Evolutionary conservation across 2,113 vertebrate genomes (phyloP).

Genomic region (Fulmarus glacialis): DNA sequence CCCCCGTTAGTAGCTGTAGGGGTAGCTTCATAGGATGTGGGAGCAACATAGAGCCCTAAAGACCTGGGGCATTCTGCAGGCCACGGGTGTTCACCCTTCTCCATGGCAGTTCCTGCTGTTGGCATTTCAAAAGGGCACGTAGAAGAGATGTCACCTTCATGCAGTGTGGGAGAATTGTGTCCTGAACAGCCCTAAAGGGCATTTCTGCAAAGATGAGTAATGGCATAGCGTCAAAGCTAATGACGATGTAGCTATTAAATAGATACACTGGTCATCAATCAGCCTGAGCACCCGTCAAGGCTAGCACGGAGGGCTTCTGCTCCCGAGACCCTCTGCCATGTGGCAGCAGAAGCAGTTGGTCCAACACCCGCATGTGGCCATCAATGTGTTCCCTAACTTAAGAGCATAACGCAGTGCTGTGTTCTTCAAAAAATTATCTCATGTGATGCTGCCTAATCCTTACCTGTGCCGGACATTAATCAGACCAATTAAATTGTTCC

Average conservation of each 20-base stretch:
- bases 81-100: background rate
- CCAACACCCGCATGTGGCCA: rapidly evolving
- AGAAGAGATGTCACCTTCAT: background rate
- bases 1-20: background rate
- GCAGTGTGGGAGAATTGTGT: background rate
- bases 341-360: background rate
- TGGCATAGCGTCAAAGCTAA: background rate
- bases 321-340: background rate
- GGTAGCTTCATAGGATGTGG: background rate
- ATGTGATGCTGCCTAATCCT: background rate
- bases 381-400: rapidly evolving
- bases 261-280: background rate
- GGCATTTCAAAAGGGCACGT: background rate
- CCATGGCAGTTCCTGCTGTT: background rate
- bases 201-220: background rate
- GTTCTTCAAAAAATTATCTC: background rate
- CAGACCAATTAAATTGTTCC: background rate
- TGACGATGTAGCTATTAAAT: background rate
- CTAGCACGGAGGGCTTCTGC: background rate
- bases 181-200: background rate
- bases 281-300: background rate
- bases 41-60: background rate
- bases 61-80: background rate
- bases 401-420: background rate
- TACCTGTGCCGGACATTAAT: background rate